Evolutionary conservation across 1,140 invertebrate genomes (phyloP).

Genomic region (Anagrus nilaparvatae): DNA sequence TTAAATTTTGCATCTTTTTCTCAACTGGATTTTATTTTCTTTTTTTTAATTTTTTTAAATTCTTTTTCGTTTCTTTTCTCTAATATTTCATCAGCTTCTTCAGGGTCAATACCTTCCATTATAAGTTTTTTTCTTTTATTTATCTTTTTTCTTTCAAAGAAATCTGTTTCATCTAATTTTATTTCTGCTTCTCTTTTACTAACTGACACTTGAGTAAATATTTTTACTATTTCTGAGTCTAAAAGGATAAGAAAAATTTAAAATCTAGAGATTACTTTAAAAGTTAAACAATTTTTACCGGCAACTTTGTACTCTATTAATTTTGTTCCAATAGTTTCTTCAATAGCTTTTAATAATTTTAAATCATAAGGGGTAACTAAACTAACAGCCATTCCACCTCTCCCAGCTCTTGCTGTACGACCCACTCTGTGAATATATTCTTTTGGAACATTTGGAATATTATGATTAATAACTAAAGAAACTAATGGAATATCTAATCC

Average conservation of each 20-base stretch:
- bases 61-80: constrained; percentile 22
- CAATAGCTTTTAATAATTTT: constrained; percentile 75
- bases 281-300: constrained; percentile 45
- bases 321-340: constrained; percentile 74
- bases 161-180: constrained; percentile 81
- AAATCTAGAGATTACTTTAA: neutral
- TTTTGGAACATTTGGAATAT: constrained; percentile 77
- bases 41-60: constrained; percentile 17
- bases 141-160: constrained; percentile 77
- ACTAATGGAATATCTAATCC: constrained; percentile 85
- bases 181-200: constrained; percentile 86
- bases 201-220: constrained; percentile 85
- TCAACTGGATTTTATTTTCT: constrained; percentile 5
- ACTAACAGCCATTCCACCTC: constrained; percentile 76
- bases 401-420: constrained; percentile 86
- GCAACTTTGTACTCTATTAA: constrained; percentile 76
- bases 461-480: constrained; percentile 89
- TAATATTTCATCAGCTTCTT: constrained; percentile 50
- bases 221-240: constrained; percentile 76
- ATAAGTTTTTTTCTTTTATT: constrained; percentile 84
- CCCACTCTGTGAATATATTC: constrained; percentile 97
- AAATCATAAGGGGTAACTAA: constrained; percentile 89
- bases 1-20: constrained; percentile 2
- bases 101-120: constrained; percentile 71
- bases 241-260: constrained; percentile 22